Conservation (phyloP, 2,797 vertebrate species). For the Chrysocyon brachyurus region DNA sequence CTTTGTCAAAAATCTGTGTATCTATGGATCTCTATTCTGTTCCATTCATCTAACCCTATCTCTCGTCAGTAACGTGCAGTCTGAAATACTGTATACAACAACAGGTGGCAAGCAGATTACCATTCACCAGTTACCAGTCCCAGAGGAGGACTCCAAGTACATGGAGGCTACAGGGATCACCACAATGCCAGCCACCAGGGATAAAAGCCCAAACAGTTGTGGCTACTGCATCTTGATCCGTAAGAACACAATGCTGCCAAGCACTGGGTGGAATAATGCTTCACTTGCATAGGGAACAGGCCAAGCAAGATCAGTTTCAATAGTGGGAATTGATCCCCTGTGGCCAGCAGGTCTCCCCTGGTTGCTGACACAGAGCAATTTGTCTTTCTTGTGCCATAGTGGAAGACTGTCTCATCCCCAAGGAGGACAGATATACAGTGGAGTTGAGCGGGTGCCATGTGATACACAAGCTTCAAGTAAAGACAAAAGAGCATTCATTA, state of each 20-base stretch:
- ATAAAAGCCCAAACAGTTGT: neutral
- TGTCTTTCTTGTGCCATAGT: neutral
- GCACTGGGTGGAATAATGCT: neutral
- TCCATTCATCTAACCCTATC: neutral
- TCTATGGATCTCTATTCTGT: neutral
- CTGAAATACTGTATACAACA: neutral
- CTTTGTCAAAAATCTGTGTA: neutral
- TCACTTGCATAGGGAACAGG: neutral
- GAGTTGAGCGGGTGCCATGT: neutral
- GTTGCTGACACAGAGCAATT: neutral
- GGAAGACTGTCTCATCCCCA: neutral
- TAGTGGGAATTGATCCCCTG: neutral
- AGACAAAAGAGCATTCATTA: neutral
- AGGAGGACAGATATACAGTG: neutral
- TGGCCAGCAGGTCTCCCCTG: neutral
- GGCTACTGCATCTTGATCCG: neutral
- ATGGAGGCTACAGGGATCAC: neutral
- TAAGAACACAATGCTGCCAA: neutral
- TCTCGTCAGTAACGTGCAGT: neutral
- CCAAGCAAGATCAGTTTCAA: neutral
- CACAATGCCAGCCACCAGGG: neutral
- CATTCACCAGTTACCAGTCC: neutral
- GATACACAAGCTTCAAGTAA: neutral
- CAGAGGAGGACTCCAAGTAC: neutral
- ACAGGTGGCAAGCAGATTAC: neutral